Percentiles rank a stretch among this genome's conserved stretches.
These are phyloP conservation scores for Lucilia sericata DNA, from an alignment of 1,140 invertebrate genomes.

Conservation along the genomic window DNA sequence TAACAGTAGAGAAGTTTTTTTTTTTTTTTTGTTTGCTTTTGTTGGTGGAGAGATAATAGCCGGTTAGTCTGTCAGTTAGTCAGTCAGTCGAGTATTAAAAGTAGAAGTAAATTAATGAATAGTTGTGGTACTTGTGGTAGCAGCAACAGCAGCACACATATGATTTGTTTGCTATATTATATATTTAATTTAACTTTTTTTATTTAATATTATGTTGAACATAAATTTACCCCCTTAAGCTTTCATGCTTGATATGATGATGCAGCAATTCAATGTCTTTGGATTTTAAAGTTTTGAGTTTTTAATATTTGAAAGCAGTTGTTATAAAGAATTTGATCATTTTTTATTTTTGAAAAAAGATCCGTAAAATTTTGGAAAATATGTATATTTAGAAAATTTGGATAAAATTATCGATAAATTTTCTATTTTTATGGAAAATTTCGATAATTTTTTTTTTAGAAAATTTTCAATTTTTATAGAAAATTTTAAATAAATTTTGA, in stretches of 20 bases:
- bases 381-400: too few species aligned
- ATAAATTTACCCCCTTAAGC: background rate
- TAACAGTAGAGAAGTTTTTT: background rate
- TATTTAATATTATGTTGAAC: background rate
- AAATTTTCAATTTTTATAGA: too few species aligned
- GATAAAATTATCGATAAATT: too few species aligned
- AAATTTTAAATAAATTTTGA: too few species aligned
- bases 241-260: background rate
- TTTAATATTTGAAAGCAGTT: background rate
- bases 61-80: background rate
- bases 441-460: too few species aligned
- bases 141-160: background rate
- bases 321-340: too few species aligned
- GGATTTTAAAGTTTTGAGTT: background rate
- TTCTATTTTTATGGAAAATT: too few species aligned
- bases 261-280: background rate
- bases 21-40: too few species aligned
- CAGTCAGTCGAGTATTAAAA: background rate
- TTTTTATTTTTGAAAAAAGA: too few species aligned
- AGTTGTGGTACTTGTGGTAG: background rate
- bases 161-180: background rate
- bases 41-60: slow-evolving; percentile 29
- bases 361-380: too few species aligned
- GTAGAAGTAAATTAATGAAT: background rate
- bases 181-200: background rate